Evolutionary conservation across 2,797 vertebrate genomes (phyloP).

Genomic region (Phrynocephalus guinanensis): DNA sequence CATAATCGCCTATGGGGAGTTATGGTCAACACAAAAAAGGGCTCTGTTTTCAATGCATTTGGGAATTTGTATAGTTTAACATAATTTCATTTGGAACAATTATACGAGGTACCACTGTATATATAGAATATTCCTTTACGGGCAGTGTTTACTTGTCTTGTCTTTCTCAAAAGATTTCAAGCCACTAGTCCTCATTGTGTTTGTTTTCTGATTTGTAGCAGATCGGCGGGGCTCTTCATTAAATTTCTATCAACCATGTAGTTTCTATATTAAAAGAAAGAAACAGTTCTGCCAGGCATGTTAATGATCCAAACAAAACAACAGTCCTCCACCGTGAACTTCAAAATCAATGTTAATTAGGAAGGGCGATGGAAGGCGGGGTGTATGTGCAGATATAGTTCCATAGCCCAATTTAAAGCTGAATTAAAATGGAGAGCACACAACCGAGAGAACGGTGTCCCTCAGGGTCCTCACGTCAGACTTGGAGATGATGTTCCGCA

Average conservation of each 20-base stretch:
- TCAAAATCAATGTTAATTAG: conserved; percentile 70
- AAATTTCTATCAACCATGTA: conserved; percentile 69
- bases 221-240: conserved; percentile 55
- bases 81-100: no score
- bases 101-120: no score
- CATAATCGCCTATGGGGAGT: no score
- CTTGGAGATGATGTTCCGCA: conserved; percentile 80
- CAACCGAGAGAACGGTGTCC: conserved; percentile 68
- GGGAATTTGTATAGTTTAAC: no score
- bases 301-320: background rate
- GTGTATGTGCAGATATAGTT: conserved; percentile 55
- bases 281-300: background rate
- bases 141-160: background rate
- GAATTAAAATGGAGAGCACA: conserved; percentile 70
- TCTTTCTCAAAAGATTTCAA: conserved; percentile 48
- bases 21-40: no score
- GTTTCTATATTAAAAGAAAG: conserved; percentile 49
- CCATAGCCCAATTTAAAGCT: conserved; percentile 56
- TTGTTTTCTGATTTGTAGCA: conserved; percentile 63
- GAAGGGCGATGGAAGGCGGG: conserved; percentile 13
- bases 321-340: conserved; percentile 51
- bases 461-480: conserved; percentile 72
- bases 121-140: no score
- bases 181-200: conserved; percentile 48
- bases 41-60: no score